Percentiles rank a stretch among this genome's conserved stretches.
These are phyloP conservation scores for Holothuria scabra DNA, from an alignment of 53 echinoderm and acorn worm genomes.

Conservation along the genomic window DNA sequence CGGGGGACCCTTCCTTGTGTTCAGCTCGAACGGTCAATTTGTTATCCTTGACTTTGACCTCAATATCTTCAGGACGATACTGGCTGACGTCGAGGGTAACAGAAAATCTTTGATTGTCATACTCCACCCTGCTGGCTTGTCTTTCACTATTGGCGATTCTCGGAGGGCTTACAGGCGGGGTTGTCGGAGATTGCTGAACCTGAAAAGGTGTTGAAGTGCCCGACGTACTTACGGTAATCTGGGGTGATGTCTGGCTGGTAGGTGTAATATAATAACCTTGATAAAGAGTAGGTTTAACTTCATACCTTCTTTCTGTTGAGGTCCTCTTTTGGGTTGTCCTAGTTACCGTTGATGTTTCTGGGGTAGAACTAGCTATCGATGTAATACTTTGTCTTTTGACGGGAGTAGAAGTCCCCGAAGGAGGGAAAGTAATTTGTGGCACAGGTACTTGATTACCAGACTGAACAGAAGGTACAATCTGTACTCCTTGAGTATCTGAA, in stretches of 20 bases:
- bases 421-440: slow-evolving; percentile 71
- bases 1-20: slow-evolving; percentile 73
- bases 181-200: neutral
- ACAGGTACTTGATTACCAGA: slow-evolving; percentile 37
- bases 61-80: slow-evolving; percentile 93
- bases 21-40: slow-evolving; percentile 89
- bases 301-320: slow-evolving; percentile 56
- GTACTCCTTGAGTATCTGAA: slow-evolving; percentile 58
- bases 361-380: slow-evolving; percentile 52
- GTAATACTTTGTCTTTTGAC: slow-evolving; percentile 63
- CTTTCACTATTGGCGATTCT: slow-evolving; percentile 60
- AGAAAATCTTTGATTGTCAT: slow-evolving; percentile 85
- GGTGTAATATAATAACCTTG: slow-evolving; percentile 93
- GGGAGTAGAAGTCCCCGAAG: slow-evolving; percentile 59
- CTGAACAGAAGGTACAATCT: slow-evolving; percentile 57
- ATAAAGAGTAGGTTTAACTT: slow-evolving; percentile 68
- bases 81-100: slow-evolving; percentile 94
- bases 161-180: slow-evolving; percentile 30
- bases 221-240: slow-evolving; percentile 50
- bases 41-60: slow-evolving; percentile 94
- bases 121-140: slow-evolving; percentile 89
- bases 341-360: slow-evolving; percentile 66
- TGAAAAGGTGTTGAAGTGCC: slow-evolving; percentile 29
- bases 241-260: slow-evolving; percentile 56
- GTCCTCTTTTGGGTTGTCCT: slow-evolving; percentile 68